phyloP scores from a whole-genome alignment of 2,888 invertebrate genomes.

The Drosophila gaucha region DNA sequence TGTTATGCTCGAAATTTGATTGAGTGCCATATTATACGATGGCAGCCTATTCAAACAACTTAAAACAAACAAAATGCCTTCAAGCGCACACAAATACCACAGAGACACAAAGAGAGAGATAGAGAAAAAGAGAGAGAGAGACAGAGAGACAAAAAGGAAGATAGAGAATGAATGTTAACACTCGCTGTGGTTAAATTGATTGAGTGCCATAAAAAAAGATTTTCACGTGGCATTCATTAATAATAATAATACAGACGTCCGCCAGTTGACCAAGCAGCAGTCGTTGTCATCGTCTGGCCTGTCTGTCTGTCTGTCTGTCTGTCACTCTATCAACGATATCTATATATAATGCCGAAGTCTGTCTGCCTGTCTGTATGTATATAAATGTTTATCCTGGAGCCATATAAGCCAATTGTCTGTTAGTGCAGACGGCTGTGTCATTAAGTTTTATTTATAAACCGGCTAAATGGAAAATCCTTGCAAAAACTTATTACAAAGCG shows the following conservation, averaged over 20 bases:
- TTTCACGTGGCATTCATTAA: slow-evolving; percentile 80
- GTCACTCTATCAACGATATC: slow-evolving; percentile 2
- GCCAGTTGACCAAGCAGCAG: slow-evolving; percentile 42
- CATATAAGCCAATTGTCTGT: slow-evolving; percentile 76
- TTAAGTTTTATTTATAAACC: slow-evolving; percentile 93
- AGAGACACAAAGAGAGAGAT: not conserved
- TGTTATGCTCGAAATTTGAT: slow-evolving; percentile 37
- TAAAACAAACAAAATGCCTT: slow-evolving; percentile 30
- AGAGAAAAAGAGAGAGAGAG: not conserved
- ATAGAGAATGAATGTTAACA: slow-evolving; percentile 15
- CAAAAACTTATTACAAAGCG: slow-evolving; percentile 73
- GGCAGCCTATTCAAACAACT: slow-evolving; percentile 38
- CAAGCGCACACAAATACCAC: slow-evolving; percentile 6
- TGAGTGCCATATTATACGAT: slow-evolving; percentile 39
- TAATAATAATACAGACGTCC: slow-evolving; percentile 72
- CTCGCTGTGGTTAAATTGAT: slow-evolving; percentile 59
- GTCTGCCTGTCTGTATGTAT: not conserved
- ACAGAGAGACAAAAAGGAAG: not conserved
- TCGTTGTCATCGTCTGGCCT: slow-evolving; percentile 13
- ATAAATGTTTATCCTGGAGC: slow-evolving; percentile 18
- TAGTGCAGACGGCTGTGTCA: slow-evolving; percentile 85
- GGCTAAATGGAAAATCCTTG: slow-evolving; percentile 93
- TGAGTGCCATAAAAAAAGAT: slow-evolving; percentile 73
- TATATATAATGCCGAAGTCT: not conserved
- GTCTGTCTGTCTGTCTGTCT: not conserved